phyloP scores from a whole-genome alignment of 2,113 vertebrate genomes.

The Chloropsis hardwickii region DNA sequence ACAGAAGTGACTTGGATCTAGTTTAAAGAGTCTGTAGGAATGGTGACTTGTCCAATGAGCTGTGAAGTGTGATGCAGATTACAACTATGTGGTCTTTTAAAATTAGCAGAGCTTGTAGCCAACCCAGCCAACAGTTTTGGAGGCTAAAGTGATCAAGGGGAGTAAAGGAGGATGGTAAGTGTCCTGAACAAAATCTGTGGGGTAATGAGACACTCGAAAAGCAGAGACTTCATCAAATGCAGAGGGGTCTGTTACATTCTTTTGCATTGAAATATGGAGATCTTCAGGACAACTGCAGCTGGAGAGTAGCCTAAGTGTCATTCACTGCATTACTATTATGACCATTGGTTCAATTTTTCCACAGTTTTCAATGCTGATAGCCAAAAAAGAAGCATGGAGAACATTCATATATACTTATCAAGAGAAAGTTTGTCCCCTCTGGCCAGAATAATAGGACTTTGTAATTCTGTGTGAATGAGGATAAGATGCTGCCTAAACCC shows the following conservation, averaged over 20 bases:
- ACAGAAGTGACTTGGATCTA: background rate
- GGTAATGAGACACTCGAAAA: background rate
- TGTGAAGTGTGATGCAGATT: background rate
- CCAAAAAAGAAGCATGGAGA: background rate
- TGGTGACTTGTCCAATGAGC: background rate
- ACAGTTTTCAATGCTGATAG: background rate
- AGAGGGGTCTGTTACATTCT: background rate
- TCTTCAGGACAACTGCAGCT: background rate
- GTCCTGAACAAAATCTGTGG: background rate
- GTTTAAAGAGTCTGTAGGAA: background rate
- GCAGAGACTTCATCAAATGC: background rate
- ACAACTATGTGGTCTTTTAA: background rate
- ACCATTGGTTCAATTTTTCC: background rate
- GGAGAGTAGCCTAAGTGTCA: background rate
- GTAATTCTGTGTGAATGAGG: background rate
- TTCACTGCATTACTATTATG: background rate
- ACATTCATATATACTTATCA: background rate
- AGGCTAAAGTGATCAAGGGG: background rate
- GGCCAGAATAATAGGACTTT: background rate
- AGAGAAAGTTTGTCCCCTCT: background rate
- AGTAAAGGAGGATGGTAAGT: background rate
- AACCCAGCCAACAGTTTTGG: background rate
- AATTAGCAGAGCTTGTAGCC: background rate
- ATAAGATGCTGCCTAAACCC: background rate
- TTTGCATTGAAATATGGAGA: background rate